Percentiles rank a stretch among this genome's conserved stretches.
Conservation (phyloP, 1,140 invertebrate genomes). For the Platyscapa corneri region DNA sequence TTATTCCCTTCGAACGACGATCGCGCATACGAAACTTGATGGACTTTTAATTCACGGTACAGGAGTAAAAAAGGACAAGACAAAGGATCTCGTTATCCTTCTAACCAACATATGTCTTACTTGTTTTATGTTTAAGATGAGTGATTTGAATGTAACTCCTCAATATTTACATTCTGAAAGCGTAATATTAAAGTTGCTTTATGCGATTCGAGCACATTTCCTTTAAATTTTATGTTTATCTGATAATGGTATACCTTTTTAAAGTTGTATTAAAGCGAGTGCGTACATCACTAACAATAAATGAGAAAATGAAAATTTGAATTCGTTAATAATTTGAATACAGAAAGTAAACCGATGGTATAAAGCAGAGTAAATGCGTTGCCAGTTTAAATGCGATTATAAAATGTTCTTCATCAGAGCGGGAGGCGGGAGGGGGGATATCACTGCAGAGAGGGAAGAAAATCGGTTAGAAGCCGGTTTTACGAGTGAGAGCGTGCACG, state of each 20-base stretch:
- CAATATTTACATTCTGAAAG: not conserved
- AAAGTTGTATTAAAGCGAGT: not conserved
- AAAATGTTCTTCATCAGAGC: constrained; percentile 16
- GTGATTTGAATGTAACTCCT: not conserved
- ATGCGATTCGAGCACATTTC: no score
- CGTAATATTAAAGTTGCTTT: no score
- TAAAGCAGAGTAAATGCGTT: constrained; percentile 9
- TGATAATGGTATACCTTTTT: not conserved
- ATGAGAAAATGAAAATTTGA: not conserved
- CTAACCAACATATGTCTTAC: not conserved
- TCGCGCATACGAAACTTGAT: constrained; percentile 13
- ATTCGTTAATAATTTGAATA: not conserved
- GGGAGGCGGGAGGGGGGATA: not conserved
- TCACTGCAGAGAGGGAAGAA: not conserved
- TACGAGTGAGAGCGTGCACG: constrained; percentile 33
- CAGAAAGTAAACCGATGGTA: not conserved
- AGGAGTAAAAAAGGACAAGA: not conserved
- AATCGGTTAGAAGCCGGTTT: constrained; percentile 48
- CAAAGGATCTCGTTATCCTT: not conserved
- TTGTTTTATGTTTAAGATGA: not conserved
- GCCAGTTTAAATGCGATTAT: constrained; percentile 40
- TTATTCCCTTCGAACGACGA: not conserved
- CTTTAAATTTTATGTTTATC: not conserved
- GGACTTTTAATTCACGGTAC: constrained; percentile 39
- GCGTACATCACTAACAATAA: not conserved